Base-by-base conservation (phyloP, 2,797 vertebrate genomes). In the Pteropus rufus region DNA sequence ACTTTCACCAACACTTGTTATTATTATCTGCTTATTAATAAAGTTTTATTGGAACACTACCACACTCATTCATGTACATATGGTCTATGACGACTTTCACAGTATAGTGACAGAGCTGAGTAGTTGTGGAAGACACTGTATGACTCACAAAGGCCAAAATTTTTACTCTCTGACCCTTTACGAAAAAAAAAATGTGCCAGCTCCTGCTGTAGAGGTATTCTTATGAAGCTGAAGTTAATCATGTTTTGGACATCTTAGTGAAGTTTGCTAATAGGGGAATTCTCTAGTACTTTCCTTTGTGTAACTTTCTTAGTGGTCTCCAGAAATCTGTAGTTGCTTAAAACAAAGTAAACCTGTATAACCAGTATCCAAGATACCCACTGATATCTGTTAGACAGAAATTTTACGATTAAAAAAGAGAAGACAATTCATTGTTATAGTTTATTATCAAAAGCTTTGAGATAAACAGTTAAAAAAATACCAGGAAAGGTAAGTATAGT, bases 371-470 rank as follows among this genome's bases (percentile, higher is more conserved):
- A 80, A 79, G n/a, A 83, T 79, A 86, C 8, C 34, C 31, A 64
- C 18, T 70, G 95, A 54, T 73, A 81, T 93, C 23, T 93, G 39
- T 91, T 92, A 80, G 39, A 46, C 7, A 92, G 54, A 93, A 95
- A 69, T 89, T 64, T 6, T 15, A 44, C 70, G 8, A 75, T 86
- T 94, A 62, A 86, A 77, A 95, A 88, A 73, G 41, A 86, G 64
- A 92, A 54, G 6, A 46, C 29, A 81, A 72, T 77, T 89, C 44
- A 26, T 56, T 62, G 29, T 90, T 29, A 62, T 85, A 89, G 34
- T 76, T 70, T 81, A 72, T 90, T 54, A 73, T 85, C 24, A 58
- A 85, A 91, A 56, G 23, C 44, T 64, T 87, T 80, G 69, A 46
- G 67, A 77, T 14, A 95, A 87, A 67, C 64, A 21, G 8, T 73